These are phyloP conservation scores for Ectobius pallidus DNA, from an alignment of 2,888 invertebrate genomes.

Conservation along the genomic window DNA sequence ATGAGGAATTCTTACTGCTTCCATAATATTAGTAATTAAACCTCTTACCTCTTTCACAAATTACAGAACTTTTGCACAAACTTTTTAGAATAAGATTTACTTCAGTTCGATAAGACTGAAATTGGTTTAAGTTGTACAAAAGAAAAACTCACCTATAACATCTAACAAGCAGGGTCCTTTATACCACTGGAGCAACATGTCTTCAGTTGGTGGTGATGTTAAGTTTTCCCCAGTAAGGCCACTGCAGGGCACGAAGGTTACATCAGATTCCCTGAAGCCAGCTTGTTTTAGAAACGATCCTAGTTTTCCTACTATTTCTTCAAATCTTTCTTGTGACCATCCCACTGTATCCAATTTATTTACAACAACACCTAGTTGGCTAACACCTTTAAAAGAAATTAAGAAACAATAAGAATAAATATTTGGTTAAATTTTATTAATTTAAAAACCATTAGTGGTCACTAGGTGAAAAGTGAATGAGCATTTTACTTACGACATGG, in stretches of 20 bases:
- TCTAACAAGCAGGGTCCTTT: constrained; percentile 82
- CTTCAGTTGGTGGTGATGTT: constrained; percentile 68
- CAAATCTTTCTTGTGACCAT: constrained; percentile 91
- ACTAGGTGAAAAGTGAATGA: no score
- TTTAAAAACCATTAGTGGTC: no score
- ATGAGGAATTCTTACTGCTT: no score
- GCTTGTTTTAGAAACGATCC: constrained; percentile 86
- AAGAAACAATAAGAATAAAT: no score
- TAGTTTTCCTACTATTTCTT: constrained; percentile 85
- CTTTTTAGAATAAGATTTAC: no score
- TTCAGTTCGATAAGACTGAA: no score
- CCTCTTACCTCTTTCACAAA: no score
- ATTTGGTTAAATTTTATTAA: no score
- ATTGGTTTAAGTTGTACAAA: no score
- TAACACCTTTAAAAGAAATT: constrained; percentile 70
- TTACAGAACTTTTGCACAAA: no score
- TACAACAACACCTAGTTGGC: constrained; percentile 91
- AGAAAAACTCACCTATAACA: constrained; percentile 71
- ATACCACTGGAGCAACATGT: constrained; percentile 71
- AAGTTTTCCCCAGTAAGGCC: constrained; percentile 97
- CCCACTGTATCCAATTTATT: constrained; percentile 97
- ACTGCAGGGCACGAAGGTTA: constrained; percentile 92
- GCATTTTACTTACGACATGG: no score
- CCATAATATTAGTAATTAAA: no score
- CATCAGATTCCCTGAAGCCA: constrained; percentile 86